These are phyloP conservation scores for Ataeniobius toweri DNA, from an alignment of 2,797 vertebrate genomes.

Conservation along the genomic window DNA sequence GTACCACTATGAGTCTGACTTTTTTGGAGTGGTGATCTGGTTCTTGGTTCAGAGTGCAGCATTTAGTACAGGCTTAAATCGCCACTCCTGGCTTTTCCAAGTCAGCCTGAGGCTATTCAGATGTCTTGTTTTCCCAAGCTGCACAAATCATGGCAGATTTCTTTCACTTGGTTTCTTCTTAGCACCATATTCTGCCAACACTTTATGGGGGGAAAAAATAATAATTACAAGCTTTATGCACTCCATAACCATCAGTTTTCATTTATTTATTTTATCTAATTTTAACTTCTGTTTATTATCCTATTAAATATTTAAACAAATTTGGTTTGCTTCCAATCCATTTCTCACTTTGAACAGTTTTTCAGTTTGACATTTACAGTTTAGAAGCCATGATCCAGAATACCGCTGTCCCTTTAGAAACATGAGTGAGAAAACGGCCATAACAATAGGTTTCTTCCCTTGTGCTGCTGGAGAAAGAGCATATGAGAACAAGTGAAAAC, in stretches of 20 bases:
- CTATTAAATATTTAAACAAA: neutral
- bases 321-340: neutral
- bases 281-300: neutral
- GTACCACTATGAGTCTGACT: neutral
- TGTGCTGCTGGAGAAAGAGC: constrained; percentile 24
- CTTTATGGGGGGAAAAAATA: neutral
- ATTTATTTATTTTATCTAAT: neutral
- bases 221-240: neutral
- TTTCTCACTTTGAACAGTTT: neutral
- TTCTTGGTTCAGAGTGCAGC: neutral
- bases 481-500: constrained; percentile 38
- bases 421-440: constrained; percentile 2
- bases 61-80: neutral
- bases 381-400: neutral
- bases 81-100: neutral
- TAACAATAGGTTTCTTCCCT: constrained; percentile 21
- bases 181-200: neutral
- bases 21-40: neutral
- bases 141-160: neutral
- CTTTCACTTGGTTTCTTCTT: neutral
- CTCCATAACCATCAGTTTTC: neutral
- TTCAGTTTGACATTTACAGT: neutral
- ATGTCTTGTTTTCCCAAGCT: neutral
- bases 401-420: constrained; percentile 2
- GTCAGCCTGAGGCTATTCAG: neutral